phyloP scores from a whole-genome alignment of 1,140 invertebrate genomes.

The Bombus balteatus region DNA sequence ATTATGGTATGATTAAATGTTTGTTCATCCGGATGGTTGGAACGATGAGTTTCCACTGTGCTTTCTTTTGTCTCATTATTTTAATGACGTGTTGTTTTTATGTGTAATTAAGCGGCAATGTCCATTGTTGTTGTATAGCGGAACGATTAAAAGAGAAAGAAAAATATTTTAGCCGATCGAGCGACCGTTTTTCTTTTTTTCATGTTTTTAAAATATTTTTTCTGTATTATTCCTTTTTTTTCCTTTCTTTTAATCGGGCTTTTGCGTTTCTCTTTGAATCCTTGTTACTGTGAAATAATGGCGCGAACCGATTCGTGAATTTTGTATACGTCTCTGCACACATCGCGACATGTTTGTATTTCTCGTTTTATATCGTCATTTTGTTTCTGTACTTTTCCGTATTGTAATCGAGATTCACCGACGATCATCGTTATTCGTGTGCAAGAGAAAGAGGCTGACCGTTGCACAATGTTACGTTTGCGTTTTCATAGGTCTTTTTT shows the following conservation, averaged over 20 bases:
- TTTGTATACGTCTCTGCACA: neutral
- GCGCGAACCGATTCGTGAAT: neutral
- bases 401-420: neutral
- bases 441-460: neutral
- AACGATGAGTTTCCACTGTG: neutral
- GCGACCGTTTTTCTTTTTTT: constrained; percentile 7
- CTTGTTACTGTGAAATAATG: constrained; percentile 7
- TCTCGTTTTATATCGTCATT: neutral
- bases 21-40: neutral
- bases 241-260: neutral
- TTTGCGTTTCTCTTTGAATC: constrained; percentile 1
- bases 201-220: neutral
- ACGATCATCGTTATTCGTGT: neutral
- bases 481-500: neutral
- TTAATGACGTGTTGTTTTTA: constrained; percentile 11
- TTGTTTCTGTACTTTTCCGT: neutral
- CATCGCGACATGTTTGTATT: neutral
- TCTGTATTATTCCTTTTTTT: neutral
- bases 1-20: neutral
- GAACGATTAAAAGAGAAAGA: constrained; percentile 1
- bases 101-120: constrained; percentile 10
- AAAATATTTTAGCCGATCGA: constrained; percentile 24
- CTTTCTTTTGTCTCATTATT: constrained; percentile 7
- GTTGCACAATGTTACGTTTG: neutral
- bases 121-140: constrained; percentile 25